Evolutionary conservation across 2,888 invertebrate genomes (phyloP).

Genomic region (Eristalinus aeneus): DNA sequence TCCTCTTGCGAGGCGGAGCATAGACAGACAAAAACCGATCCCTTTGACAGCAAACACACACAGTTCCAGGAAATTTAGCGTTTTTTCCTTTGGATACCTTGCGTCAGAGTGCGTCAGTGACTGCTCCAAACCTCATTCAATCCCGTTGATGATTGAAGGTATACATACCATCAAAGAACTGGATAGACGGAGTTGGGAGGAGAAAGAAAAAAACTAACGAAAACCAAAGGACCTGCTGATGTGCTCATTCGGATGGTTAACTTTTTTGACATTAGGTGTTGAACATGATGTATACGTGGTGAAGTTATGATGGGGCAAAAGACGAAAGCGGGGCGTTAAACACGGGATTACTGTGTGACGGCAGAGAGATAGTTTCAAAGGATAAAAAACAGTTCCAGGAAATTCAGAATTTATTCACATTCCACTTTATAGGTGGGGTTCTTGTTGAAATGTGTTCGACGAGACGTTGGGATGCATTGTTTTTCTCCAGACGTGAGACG

Average conservation of each 20-base stretch:
- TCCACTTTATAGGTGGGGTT: background rate
- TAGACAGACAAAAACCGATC: slow-evolving; percentile 27
- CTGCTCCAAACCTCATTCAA: background rate
- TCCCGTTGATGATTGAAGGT: background rate
- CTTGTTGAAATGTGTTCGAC: too few relatives aligned
- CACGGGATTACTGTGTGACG: background rate
- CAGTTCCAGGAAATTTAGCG: slow-evolving; percentile 49
- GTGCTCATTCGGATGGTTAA: slow-evolving; percentile 13
- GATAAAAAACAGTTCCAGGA: background rate
- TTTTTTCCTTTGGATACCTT: slow-evolving; percentile 16
- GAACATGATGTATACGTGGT: slow-evolving; percentile 51
- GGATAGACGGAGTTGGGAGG: too few relatives aligned
- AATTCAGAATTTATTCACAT: background rate
- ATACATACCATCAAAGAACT: background rate
- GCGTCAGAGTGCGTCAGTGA: background rate
- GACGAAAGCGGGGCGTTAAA: background rate
- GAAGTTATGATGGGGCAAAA: background rate
- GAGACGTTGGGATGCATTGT: too few relatives aligned
- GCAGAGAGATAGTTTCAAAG: background rate
- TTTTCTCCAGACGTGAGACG: too few relatives aligned
- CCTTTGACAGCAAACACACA: slow-evolving; percentile 40
- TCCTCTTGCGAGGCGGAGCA: background rate
- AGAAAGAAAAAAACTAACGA: background rate
- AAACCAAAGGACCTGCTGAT: background rate
- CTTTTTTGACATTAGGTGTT: slow-evolving; percentile 53